Conservation (phyloP, 2,113 vertebrate species). For the Centropus bengalensis region DNA sequence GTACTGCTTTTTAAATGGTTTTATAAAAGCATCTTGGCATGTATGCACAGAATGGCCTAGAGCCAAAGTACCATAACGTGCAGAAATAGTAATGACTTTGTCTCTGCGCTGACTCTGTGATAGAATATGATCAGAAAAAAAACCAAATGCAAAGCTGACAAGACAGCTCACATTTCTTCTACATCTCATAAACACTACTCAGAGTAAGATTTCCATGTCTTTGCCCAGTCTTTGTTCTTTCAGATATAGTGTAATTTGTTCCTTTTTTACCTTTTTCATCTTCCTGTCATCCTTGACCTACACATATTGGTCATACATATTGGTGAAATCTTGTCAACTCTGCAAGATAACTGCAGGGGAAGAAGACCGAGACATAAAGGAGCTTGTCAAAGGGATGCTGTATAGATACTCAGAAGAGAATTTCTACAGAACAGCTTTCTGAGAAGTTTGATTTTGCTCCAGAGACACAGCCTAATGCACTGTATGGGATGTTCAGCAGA, state of each 20-base stretch:
- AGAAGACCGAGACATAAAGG: not conserved
- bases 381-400: not conserved
- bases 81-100: conserved; percentile 38
- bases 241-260: not conserved
- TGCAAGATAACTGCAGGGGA: not conserved
- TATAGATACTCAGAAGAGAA: not conserved
- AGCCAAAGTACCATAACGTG: conserved; percentile 49
- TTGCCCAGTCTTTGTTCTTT: not conserved
- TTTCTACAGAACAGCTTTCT: not conserved
- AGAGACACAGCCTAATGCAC: not conserved
- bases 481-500: not conserved
- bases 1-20: conserved; percentile 62
- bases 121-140: not conserved
- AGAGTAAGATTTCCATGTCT: not conserved
- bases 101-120: conserved; percentile 31
- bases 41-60: conserved; percentile 30
- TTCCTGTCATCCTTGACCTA: not conserved
- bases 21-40: conserved; percentile 72
- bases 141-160: conserved; percentile 10
- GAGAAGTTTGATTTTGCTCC: not conserved
- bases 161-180: not conserved
- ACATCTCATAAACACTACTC: not conserved
- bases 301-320: not conserved
- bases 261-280: not conserved
- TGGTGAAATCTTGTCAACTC: not conserved